phyloP scores from a whole-genome alignment of 2,797 vertebrate species.

The Jordanella pulchra region DNA sequence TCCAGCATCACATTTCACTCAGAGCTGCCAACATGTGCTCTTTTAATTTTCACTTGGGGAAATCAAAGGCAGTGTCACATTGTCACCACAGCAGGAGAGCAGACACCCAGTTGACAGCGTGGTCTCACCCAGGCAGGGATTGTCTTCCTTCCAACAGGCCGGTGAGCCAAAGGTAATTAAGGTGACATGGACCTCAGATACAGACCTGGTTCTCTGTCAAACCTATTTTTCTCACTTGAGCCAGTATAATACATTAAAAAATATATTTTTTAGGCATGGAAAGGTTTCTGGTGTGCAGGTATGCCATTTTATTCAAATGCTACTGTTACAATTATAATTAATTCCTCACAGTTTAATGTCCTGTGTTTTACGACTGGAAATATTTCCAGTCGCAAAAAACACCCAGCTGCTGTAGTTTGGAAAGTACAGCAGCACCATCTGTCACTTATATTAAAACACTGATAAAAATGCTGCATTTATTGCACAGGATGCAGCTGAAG shows the following conservation, averaged over 20 bases:
- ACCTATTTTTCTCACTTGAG: neutral
- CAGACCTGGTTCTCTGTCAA: neutral
- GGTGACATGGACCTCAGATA: neutral
- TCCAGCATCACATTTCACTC: conserved; percentile 4
- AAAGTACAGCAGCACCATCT: neutral
- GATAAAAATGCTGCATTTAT: neutral
- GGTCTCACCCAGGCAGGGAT: conserved; percentile 11
- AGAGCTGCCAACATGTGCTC: conserved; percentile 14
- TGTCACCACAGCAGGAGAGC: conserved; percentile 12
- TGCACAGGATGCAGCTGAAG: neutral
- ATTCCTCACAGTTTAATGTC: too few relatives aligned
- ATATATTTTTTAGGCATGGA: too few relatives aligned
- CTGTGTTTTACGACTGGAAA: too few relatives aligned
- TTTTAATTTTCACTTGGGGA: conserved; percentile 20
- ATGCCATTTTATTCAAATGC: too few relatives aligned
- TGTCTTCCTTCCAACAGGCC: conserved; percentile 17
- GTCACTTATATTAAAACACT: neutral
- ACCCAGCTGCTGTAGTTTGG: neutral
- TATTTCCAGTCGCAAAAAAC: neutral
- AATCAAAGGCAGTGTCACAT: conserved; percentile 22
- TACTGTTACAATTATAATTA: too few relatives aligned
- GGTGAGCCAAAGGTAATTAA: conserved; percentile 22
- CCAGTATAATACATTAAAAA: too few relatives aligned
- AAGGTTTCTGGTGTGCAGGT: too few relatives aligned
- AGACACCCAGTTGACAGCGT: neutral